A percentile compares a stretch with the other conserved stretches of the same genome.
phyloP scores from a whole-genome alignment of 1,140 invertebrate genomes.

The Drosophila lowei region DNA sequence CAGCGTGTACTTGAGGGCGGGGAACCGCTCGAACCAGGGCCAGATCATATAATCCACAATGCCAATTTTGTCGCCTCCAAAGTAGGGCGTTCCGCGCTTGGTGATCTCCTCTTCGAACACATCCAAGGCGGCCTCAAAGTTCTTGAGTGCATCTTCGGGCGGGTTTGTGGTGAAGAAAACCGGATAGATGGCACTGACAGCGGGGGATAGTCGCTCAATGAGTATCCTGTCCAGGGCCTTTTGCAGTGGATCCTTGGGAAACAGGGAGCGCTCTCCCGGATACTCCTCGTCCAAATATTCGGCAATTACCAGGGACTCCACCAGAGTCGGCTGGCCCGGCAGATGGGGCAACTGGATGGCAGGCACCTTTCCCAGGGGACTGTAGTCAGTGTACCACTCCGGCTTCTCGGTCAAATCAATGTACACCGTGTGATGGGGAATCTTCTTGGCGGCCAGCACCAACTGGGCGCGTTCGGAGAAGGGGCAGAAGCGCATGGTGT shows the following conservation, averaged over 20 bases:
- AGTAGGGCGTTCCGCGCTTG: conserved; percentile 85
- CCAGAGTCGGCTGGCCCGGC: conserved; percentile 85
- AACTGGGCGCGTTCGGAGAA: conserved; percentile 93
- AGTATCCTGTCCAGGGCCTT: conserved; percentile 91
- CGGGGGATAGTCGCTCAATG: conserved; percentile 86
- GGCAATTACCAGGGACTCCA: conserved; percentile 92
- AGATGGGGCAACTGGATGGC: conserved; percentile 88
- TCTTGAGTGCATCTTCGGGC: conserved; percentile 58
- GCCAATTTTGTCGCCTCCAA: conserved; percentile 88
- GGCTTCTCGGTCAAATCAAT: conserved; percentile 93
- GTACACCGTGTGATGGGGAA: conserved; percentile 93
- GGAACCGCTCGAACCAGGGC: conserved; percentile 92
- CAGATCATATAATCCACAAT: conserved; percentile 96
- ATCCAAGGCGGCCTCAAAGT: conserved; percentile 84
- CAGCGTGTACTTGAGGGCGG: conserved; percentile 58
- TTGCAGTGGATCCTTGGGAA: conserved; percentile 88
- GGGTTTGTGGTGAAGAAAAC: conserved; percentile 62
- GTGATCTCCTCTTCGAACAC: conserved; percentile 87
- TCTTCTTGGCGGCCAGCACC: conserved; percentile 91
- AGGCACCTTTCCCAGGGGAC: conserved; percentile 91
- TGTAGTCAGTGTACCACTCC: conserved; percentile 89
- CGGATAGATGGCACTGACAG: conserved; percentile 64
- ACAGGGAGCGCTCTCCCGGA: conserved; percentile 85
- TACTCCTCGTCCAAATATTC: conserved; percentile 94
- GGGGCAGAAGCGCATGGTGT: conserved; percentile 95